These are phyloP conservation scores for Diglossa brunneiventris DNA, from an alignment of 2,113 vertebrate genomes.

Conservation along the genomic window DNA sequence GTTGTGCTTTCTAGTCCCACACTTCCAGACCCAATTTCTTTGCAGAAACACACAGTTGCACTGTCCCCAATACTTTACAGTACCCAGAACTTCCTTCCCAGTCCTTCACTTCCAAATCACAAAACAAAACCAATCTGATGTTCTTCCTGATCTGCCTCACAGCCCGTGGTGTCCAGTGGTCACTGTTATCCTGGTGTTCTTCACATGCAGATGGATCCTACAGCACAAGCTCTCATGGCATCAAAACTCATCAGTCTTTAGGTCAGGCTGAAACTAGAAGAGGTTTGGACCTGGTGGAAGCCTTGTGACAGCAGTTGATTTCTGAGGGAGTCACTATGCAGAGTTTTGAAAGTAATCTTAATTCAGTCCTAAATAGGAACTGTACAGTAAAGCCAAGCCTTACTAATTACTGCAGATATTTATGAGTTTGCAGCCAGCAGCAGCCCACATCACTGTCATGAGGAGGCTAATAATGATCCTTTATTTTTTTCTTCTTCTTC, in stretches of 20 bases:
- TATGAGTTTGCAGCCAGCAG: background rate
- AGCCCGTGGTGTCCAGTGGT: background rate
- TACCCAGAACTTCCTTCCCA: background rate
- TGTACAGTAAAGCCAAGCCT: background rate
- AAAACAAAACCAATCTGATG: background rate
- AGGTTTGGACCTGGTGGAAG: background rate
- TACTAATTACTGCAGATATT: background rate
- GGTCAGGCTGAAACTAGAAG: background rate
- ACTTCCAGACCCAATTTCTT: background rate
- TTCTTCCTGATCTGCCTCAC: background rate
- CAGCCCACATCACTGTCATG: background rate
- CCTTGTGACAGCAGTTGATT: background rate
- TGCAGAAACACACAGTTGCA: background rate
- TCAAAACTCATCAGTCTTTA: background rate
- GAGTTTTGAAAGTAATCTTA: background rate
- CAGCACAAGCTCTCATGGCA: background rate
- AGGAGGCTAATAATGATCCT: background rate
- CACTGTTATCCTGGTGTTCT: background rate
- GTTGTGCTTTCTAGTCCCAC: background rate
- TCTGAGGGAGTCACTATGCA: background rate
- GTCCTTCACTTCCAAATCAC: background rate
- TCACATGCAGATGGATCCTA: background rate
- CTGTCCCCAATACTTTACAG: background rate
- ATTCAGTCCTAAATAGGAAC: background rate
- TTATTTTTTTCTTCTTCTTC: background rate